Evolutionary conservation across 2,113 vertebrate genomes (phyloP).

Genomic region (Ochotona princeps): DNA sequence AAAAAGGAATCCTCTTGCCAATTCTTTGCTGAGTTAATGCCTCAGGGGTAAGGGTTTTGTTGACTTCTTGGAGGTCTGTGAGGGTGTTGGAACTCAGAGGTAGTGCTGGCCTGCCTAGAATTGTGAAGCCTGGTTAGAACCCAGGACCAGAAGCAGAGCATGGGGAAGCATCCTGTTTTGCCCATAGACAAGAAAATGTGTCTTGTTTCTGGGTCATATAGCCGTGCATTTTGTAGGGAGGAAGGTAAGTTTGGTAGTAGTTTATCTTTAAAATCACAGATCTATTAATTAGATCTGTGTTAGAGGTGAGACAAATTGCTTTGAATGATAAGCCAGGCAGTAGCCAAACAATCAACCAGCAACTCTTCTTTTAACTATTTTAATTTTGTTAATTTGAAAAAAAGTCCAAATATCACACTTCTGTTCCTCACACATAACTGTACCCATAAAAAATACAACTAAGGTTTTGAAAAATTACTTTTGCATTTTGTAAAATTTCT

Average conservation of each 20-base stretch:
- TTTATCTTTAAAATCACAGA: not conserved
- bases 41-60: too few relatives aligned
- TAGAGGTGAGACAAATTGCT: not conserved
- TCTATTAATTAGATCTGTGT: not conserved
- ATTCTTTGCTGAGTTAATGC: not conserved
- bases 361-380: not conserved
- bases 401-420: not conserved
- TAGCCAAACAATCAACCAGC: not conserved
- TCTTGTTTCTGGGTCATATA: not conserved
- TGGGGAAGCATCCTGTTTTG: not conserved
- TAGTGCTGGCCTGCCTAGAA: not conserved
- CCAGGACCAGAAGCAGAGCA: not conserved
- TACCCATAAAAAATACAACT: too few relatives aligned
- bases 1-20: not conserved
- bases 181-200: not conserved
- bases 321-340: not conserved
- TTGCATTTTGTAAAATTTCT: not conserved
- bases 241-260: not conserved
- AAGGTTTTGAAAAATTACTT: not conserved
- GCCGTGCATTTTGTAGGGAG: not conserved
- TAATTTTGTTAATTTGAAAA: not conserved
- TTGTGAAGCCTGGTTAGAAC: not conserved
- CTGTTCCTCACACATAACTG: too few relatives aligned
- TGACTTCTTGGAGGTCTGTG: not conserved
- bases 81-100: not conserved